Evolutionary conservation across 1,140 invertebrate species (phyloP), one percentile per base, ranked within the genome.

Genomic region (Nephila pilipes): DNA sequence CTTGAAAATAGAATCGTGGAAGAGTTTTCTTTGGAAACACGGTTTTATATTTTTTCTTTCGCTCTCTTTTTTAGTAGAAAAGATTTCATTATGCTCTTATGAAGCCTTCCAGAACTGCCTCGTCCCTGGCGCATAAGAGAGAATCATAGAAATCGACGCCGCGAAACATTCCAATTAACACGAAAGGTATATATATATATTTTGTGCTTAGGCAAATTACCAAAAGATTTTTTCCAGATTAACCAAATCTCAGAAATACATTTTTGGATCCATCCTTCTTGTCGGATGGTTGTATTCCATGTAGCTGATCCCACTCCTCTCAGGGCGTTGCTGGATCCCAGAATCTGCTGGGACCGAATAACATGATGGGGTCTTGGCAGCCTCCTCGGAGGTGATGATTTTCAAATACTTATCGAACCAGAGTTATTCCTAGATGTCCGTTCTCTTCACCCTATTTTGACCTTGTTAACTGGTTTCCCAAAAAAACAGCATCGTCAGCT

Each of bases 191-290:
- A 80, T 80, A 32, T 16, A n/a, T n/a, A n/a, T n/a, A n/a, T 10
- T 10, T 46, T 75, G 58, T 29, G 12, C 38, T 90, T 22, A 80
- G 63, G 20, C 38, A 69, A 10, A 65, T 60, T n/a, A n/a, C n/a
- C n/a, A n/a, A 65, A 65, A 65, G 25, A 10, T 22, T 22, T 0
- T 60, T 60, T 3, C 32, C n/a, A n/a, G n/a, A n/a, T 93, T 93
- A 88, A 83, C 92, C 92, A 25, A 93, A 93, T 69, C 92, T 54
- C 58, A 93, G 81, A 55, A 93, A 93, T 5, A 89, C 92, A 38
- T 93, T 93, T 18, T 89, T 93, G 1, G 83, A 75, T 1, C n/a
- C 38, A 22, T 93, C 92, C 32, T 89, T 93, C 57, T 83, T 93
- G 12, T 83, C 57, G 2, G 63, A 6, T 38, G 79, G n/a, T 29